Conservation (phyloP, 2,113 vertebrate species). For the Saiga tatarica region DNA sequence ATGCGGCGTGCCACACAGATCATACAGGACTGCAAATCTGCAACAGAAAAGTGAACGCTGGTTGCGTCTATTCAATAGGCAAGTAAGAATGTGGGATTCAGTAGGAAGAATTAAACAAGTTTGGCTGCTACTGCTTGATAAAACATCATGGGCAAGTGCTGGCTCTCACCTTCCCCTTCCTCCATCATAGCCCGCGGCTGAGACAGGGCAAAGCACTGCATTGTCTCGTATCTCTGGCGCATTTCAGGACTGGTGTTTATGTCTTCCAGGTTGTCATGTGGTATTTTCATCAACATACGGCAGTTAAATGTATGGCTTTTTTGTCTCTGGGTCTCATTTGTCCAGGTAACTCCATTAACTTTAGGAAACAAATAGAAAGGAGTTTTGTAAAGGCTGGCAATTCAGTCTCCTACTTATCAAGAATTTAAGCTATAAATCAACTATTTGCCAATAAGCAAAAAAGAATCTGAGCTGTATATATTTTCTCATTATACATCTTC, state of each 20-base stretch:
- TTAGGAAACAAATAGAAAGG: constrained; percentile 61
- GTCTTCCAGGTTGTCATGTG: constrained; percentile 87
- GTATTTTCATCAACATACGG: constrained; percentile 93
- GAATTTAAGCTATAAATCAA: background rate
- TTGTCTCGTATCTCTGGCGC: constrained; percentile 93
- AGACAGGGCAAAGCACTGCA: constrained; percentile 98
- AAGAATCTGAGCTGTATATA: background rate
- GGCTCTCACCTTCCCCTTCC: constrained; percentile 93
- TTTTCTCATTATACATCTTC: background rate
- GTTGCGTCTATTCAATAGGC: accelerated
- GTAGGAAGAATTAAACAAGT: background rate
- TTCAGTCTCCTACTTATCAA: background rate
- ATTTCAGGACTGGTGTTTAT: constrained; percentile 79
- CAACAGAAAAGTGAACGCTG: constrained; percentile 40
- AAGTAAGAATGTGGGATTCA: background rate
- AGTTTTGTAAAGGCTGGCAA: background rate
- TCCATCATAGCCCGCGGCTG: constrained; percentile 98
- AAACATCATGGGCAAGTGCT: background rate
- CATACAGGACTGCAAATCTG: constrained; percentile 99
- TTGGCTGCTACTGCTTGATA: background rate
- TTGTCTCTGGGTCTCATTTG: constrained; percentile 90
- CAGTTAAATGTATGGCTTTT: constrained; percentile 98
- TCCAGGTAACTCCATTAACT: constrained; percentile 94
- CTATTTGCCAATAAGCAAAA: background rate
- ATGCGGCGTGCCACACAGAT: constrained; percentile 97